A percentile compares a stretch with the other conserved stretches of the same genome.
These are phyloP conservation scores for Sternarchorhynchus goeldii DNA, from an alignment of 2,797 vertebrate genomes.

Conservation along the genomic window DNA sequence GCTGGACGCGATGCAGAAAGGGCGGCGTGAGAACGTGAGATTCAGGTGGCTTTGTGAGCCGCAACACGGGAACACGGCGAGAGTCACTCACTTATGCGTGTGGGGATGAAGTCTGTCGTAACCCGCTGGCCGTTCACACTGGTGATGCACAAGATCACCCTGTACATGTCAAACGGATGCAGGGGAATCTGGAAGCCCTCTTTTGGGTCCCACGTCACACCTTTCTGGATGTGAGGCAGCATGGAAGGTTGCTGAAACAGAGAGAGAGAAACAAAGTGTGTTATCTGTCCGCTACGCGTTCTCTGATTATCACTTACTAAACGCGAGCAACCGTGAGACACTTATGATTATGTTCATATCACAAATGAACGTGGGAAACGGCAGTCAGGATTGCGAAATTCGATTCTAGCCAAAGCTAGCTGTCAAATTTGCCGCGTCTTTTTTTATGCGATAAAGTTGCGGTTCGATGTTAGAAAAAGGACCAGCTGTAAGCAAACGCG, in stretches of 20 bases:
- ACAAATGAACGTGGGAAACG: constrained; percentile 42
- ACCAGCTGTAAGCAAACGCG: constrained; percentile 63
- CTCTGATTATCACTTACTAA: background rate
- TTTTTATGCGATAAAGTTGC: constrained; percentile 66
- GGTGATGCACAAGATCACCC: constrained; percentile 69
- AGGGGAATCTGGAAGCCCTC: constrained; percentile 80
- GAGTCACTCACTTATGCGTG: constrained; percentile 75
- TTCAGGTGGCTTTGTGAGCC: background rate
- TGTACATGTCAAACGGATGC: constrained; percentile 41
- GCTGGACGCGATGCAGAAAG: constrained; percentile 60
- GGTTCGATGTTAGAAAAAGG: constrained; percentile 49
- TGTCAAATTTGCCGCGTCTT: constrained; percentile 47
- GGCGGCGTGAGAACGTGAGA: background rate
- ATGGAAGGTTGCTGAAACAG: constrained; percentile 21
- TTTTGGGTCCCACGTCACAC: constrained; percentile 79
- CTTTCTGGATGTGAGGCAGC: constrained; percentile 31
- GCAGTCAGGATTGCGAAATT: constrained; percentile 54
- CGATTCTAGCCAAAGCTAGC: constrained; percentile 39
- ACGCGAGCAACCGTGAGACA: no score
- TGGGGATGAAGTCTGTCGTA: constrained; percentile 69
- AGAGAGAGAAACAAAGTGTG: background rate
- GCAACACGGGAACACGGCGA: background rate
- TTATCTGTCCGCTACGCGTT: background rate
- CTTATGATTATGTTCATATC: no score
- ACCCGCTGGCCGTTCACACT: constrained; percentile 54